Conservation (phyloP, 2,888 invertebrate genomes). For the Caenorhabditis virilis region DNA sequence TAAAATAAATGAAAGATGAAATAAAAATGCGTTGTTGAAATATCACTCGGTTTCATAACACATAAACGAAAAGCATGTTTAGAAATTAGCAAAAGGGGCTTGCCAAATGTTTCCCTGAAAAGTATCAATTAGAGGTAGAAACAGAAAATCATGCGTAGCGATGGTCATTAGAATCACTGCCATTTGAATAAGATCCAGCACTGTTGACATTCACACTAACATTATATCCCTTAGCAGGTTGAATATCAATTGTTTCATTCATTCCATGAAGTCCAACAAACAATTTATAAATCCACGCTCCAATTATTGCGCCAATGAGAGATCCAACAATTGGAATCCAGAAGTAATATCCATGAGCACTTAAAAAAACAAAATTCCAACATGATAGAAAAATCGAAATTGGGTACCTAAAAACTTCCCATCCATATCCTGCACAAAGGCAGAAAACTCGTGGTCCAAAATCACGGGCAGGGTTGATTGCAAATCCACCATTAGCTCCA, state of each 20-base stretch:
- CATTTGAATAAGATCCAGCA: slow-evolving; percentile 11
- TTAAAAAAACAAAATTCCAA: slow-evolving; percentile 37
- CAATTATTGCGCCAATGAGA: slow-evolving; percentile 73
- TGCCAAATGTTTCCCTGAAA: too few relatives aligned
- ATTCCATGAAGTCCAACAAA: slow-evolving; percentile 73
- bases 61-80: too few relatives aligned
- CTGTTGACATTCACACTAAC: slow-evolving; percentile 45
- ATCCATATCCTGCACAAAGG: slow-evolving; percentile 63
- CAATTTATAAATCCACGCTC: slow-evolving; percentile 71
- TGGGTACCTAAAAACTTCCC: slow-evolving; percentile 61
- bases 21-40: not conserved
- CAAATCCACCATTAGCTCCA: slow-evolving; percentile 74
- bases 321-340: slow-evolving; percentile 73
- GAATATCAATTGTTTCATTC: slow-evolving; percentile 47
- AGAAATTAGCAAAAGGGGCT: too few relatives aligned
- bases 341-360: slow-evolving; percentile 71
- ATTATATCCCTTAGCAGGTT: slow-evolving; percentile 44
- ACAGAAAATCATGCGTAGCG: not conserved
- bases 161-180: slow-evolving; percentile 3
- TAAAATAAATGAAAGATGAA: not conserved
- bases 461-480: slow-evolving; percentile 74
- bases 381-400: not conserved
- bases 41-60: too few relatives aligned
- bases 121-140: too few relatives aligned
- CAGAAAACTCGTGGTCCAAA: slow-evolving; percentile 65